phyloP scores from a whole-genome alignment of 1,140 invertebrate genomes.

The Drosophila insularis region DNA sequence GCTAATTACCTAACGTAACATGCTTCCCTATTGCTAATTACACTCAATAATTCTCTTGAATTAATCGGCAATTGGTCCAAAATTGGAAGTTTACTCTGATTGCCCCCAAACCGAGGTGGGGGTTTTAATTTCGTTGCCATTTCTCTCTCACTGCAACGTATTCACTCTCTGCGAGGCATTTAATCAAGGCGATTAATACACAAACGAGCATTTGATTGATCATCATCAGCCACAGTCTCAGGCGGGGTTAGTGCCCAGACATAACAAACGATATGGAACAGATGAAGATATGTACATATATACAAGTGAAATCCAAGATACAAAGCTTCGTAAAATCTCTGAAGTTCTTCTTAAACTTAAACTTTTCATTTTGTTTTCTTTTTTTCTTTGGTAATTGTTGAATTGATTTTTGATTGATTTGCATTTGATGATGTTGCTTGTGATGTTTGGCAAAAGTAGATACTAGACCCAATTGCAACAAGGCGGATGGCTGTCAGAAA shows the following conservation, averaged over 20 bases:
- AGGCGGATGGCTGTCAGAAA: conserved; percentile 4
- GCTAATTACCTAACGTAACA: not conserved
- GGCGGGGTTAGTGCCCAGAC: conserved; percentile 13
- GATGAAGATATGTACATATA: conserved; percentile 10
- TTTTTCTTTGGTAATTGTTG: conserved; percentile 27
- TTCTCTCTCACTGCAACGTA: not conserved
- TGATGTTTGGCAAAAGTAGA: not conserved
- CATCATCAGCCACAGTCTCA: conserved; percentile 1
- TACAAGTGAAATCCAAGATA: not conserved
- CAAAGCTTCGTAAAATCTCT: not conserved
- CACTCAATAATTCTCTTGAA: not conserved
- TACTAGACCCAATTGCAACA: not conserved
- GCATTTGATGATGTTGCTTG: conserved; percentile 26
- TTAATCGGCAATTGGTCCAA: not conserved
- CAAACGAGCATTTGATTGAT: conserved; percentile 73
- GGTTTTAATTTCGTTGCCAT: too few relatives aligned
- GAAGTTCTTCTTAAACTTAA: too few relatives aligned
- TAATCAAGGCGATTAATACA: conserved; percentile 68
- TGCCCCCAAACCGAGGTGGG: too few relatives aligned
- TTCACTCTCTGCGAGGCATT: conserved; percentile 19
- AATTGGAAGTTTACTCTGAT: not conserved
- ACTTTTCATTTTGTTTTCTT: not conserved
- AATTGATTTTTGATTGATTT: conserved; percentile 60
- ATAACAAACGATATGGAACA: conserved; percentile 18
- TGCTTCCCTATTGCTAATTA: not conserved